Conservation (phyloP, 2,113 vertebrate species). For the Tursiops truncatus region DNA sequence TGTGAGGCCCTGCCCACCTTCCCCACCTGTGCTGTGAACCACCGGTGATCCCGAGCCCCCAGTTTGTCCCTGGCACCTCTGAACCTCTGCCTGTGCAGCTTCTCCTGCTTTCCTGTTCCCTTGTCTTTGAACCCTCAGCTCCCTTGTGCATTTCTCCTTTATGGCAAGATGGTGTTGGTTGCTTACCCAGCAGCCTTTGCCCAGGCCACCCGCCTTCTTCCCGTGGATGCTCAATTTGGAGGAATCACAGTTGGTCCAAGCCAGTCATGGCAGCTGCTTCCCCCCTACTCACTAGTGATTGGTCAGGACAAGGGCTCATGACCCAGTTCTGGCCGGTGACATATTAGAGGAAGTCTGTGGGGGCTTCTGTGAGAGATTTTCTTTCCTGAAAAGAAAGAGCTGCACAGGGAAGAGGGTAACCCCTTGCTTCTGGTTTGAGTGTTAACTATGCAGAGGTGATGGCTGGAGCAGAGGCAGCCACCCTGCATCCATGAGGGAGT, state of each 20-base stretch:
- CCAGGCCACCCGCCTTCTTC: background rate
- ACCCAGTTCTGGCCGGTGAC: background rate
- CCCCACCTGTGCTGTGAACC: background rate
- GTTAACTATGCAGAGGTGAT: background rate
- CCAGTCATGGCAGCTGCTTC: no score
- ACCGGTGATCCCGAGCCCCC: accelerated
- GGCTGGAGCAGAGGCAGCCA: background rate
- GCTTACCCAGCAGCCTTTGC: background rate
- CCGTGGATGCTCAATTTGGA: background rate
- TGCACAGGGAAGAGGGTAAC: background rate
- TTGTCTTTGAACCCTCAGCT: no score
- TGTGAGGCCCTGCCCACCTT: background rate
- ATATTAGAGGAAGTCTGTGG: background rate
- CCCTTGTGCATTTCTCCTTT: background rate
- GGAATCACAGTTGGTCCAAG: background rate
- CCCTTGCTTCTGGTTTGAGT: background rate
- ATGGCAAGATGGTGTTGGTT: background rate
- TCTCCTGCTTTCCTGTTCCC: no score
- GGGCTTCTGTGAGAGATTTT: background rate
- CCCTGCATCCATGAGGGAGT: background rate
- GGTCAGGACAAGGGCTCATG: background rate
- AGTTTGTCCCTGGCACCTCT: accelerated
- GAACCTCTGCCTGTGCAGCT: background rate
- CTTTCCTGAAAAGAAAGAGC: background rate
- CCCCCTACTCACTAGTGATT: background rate